A percentile compares a stretch with the other conserved stretches of the same genome.
These are phyloP conservation scores for Oreonectes daqikongensis DNA, from an alignment of 2,797 vertebrate genomes.

Conservation along the genomic window DNA sequence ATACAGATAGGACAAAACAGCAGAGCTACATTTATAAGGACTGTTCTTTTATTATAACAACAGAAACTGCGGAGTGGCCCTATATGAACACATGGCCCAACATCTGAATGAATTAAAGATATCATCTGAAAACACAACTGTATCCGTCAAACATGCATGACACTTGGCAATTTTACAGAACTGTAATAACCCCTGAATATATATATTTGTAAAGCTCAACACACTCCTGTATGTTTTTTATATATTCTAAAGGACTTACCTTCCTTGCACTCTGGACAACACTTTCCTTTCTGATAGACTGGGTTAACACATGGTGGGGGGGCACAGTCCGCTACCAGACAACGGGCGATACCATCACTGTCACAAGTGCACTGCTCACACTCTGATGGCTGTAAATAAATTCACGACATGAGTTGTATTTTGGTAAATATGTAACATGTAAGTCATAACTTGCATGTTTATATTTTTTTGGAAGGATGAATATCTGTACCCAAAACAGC, in stretches of 20 bases:
- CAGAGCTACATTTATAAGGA: slow-evolving; percentile 27
- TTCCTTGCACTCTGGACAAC: slow-evolving; percentile 83
- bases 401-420: background rate
- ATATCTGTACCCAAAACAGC: background rate
- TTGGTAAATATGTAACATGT: background rate
- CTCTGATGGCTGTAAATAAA: slow-evolving; percentile 77
- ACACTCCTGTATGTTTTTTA: too few relatives aligned
- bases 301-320: slow-evolving; percentile 85
- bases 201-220: background rate
- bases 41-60: slow-evolving; percentile 21
- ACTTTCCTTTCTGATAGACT: slow-evolving; percentile 80
- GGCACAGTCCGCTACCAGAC: slow-evolving; percentile 83
- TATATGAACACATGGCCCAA: background rate
- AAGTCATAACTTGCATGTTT: too few relatives aligned
- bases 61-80: too few relatives aligned
- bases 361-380: slow-evolving; percentile 86
- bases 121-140: slow-evolving; percentile 10
- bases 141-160: background rate
- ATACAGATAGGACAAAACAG: slow-evolving; percentile 22
- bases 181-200: too few relatives aligned
- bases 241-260: slow-evolving; percentile 65
- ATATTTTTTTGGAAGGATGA: background rate
- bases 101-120: slow-evolving; percentile 20
- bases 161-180: too few relatives aligned
- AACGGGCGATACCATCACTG: slow-evolving; percentile 81